These are phyloP conservation scores for Phalacrocorax carbo DNA, from an alignment of 2,113 vertebrate species.

Conservation along the genomic window DNA sequence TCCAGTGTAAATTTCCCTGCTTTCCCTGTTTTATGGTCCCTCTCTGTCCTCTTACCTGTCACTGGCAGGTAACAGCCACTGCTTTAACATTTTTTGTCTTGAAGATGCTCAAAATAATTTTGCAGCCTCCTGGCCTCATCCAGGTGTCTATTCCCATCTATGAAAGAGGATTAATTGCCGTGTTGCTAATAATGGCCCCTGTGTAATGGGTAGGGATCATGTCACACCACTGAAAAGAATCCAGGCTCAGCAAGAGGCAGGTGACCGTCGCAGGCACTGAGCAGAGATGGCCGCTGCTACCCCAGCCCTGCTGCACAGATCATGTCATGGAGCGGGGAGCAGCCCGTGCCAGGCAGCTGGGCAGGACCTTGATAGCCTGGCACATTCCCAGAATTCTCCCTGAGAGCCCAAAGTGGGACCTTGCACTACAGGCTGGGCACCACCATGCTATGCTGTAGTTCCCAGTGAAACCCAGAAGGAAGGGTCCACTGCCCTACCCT, in stretches of 20 bases:
- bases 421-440: background rate
- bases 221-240: background rate
- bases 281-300: background rate
- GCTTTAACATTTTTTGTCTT: background rate
- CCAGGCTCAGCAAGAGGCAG: background rate
- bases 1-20: background rate
- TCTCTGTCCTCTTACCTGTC: background rate
- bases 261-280: accelerated
- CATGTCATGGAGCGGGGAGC: accelerated
- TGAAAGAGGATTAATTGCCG: background rate
- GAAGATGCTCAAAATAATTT: background rate
- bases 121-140: background rate
- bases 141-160: background rate
- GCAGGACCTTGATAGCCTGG: accelerated
- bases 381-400: background rate
- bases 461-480: background rate
- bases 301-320: background rate
- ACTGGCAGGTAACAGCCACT: background rate
- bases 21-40: background rate
- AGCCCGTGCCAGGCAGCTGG: background rate
- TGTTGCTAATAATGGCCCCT: background rate
- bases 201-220: background rate
- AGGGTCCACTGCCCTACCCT: background rate
- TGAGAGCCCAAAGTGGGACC: background rate
- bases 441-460: background rate